A percentile compares a stretch with the other conserved stretches of the same genome.
Conservation (phyloP, 2,797 vertebrate species). For the Tenualosa thibaudeaui region DNA sequence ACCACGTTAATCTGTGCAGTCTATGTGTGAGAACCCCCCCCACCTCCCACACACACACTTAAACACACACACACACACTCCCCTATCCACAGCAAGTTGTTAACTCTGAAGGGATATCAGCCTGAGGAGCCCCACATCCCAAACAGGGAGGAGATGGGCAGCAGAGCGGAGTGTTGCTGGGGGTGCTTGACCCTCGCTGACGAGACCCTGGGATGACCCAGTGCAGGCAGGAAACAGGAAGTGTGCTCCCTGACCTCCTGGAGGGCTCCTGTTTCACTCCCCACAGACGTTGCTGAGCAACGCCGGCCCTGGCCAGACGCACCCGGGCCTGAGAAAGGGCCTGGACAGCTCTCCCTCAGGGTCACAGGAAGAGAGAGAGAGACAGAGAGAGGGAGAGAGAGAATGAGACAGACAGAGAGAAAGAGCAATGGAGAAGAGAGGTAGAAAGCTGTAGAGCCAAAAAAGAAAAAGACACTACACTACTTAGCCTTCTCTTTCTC, state of each 20-base stretch:
- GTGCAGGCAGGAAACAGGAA: conserved; percentile 80
- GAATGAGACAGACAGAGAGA: too few relatives aligned
- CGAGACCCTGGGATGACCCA: conserved; percentile 76
- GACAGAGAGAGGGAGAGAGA: conserved; percentile 17
- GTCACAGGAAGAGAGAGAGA: conserved; percentile 16
- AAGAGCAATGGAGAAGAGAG: conserved; percentile 19
- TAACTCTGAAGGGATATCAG: neutral
- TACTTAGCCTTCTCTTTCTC: conserved; percentile 52
- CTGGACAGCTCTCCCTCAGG: conserved; percentile 16
- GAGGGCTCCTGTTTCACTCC: conserved; percentile 52
- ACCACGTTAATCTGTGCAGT: conserved; percentile 52
- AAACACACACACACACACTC: conserved; percentile 32
- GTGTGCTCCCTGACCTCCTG: conserved; percentile 70
- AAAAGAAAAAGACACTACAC: neutral
- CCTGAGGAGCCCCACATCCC: conserved; percentile 50
- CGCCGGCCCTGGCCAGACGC: neutral
- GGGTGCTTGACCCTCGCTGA: conserved; percentile 65
- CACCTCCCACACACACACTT: conserved; percentile 33
- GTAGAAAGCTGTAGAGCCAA: neutral
- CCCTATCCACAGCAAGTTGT: neutral
- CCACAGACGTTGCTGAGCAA: conserved; percentile 43
- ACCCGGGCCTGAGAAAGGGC: conserved; percentile 8
- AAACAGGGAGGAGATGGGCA: conserved; percentile 66
- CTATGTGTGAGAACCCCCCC: conserved; percentile 46
- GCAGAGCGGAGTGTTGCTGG: conserved; percentile 27